A percentile compares a stretch with the other conserved stretches of the same genome.
These are phyloP conservation scores for Prietella phreatophila DNA, from an alignment of 2,113 vertebrate genomes.

Conservation along the genomic window DNA sequence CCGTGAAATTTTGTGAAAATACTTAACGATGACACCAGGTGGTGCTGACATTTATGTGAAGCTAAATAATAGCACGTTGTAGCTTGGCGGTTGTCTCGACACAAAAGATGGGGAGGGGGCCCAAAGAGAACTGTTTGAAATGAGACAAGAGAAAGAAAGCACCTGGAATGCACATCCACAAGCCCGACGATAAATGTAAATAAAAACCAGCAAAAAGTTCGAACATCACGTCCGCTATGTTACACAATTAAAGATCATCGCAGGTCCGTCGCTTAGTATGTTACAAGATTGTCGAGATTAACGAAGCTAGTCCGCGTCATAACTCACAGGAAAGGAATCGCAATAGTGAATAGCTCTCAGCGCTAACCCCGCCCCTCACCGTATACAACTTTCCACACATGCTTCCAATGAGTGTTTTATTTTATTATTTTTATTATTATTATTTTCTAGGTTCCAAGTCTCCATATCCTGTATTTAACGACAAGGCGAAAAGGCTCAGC, in stretches of 20 bases:
- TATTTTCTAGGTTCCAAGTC: too few species aligned
- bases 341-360: neutral
- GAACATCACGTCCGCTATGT: neutral
- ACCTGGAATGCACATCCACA: constrained; percentile 99
- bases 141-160: constrained; percentile 78
- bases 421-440: too few species aligned
- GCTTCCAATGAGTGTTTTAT: neutral
- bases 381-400: neutral
- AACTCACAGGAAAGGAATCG: neutral
- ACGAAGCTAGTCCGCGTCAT: constrained; percentile 31
- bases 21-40: constrained; percentile 77
- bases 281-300: constrained; percentile 60
- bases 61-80: constrained; percentile 88
- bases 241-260: neutral
- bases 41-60: constrained; percentile 76
- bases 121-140: constrained; percentile 48
- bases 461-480: neutral
- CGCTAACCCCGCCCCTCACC: neutral
- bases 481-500: constrained; percentile 12
- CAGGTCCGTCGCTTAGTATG: neutral
- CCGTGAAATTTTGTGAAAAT: constrained; percentile 62
- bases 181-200: constrained; percentile 65
- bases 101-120: constrained; percentile 37
- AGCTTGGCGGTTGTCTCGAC: constrained; percentile 75
- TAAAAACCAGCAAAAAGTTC: constrained; percentile 25